Evolutionary conservation across 2,888 invertebrate genomes (phyloP), one percentile per base, ranked within the genome.

Genomic region (Rambutsinella grinnellia): DNA sequence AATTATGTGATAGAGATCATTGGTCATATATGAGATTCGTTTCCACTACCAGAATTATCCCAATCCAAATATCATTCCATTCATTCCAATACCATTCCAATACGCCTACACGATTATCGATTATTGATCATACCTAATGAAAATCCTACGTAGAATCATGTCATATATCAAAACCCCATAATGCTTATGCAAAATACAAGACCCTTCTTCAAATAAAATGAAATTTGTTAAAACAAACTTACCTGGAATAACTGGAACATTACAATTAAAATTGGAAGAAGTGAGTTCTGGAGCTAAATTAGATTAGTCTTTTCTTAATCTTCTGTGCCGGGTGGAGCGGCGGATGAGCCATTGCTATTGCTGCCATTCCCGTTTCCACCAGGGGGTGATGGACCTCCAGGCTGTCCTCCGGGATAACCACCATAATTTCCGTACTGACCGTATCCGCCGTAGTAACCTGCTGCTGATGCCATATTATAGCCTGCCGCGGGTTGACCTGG

Each of bases 371-470:
- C 61, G 61, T 69, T 72, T 46, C 72, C 67, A 47, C 60, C 81
- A 23, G 68, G 47, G n/a, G 54, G 67, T 8, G 75, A 67, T 6
- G 67, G 66, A n/a, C n/a, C n/a, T n/a, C n/a, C n/a, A 21, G 81
- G 79, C n/a, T 82, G 82, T 47, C 81, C 81, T 19, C 78, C 81
- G n/a, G 82, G 82, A 58, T 84, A 82, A n/a, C 79, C 79, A 27
- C 72, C 75, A 46, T 79, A 79, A 26, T 13, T 36, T 36, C 68
- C 57, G 61, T 70, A 57, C 13, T 62, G 57, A n/a, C 76, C 78
- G 13, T 72, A 72, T 15, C 67, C 71, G 19, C 60, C 54, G 62
- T 70, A 72, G 19, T 27, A 56, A 10, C 62, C 67, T 62, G 61
- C 71, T 36, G n/a, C n/a, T n/a, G n/a, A n/a, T 17, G 63, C 68